Conservation (phyloP, 23 tunicate species). For the Corella eumyota region DNA sequence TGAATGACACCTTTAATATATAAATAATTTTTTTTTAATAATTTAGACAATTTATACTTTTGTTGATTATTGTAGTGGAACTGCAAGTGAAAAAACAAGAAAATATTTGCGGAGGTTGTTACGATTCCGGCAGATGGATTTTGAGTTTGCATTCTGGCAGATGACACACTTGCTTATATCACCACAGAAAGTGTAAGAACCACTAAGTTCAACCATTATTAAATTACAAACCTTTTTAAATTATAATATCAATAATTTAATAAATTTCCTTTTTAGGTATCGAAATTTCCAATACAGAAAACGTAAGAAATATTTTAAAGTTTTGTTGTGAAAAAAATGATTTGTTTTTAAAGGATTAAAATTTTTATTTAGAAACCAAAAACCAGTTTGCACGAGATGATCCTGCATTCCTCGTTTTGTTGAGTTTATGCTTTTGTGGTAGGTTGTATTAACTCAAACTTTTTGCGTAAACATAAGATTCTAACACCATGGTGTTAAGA, state of each 20-base stretch:
- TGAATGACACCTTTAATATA: no score
- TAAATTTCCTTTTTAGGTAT: constrained; percentile 31
- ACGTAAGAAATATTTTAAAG: constrained; percentile 31
- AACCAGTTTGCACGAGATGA: constrained; percentile 99
- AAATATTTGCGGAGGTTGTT: constrained; percentile 75
- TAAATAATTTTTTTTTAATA: no score
- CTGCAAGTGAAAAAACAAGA: constrained; percentile 50
- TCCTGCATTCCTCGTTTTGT: constrained; percentile 95
- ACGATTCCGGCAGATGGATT: constrained; percentile 87
- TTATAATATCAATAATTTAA: background rate
- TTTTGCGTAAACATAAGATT: no score
- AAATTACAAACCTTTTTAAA: background rate
- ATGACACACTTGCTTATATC: constrained; percentile 75
- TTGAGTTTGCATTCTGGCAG: constrained; percentile 92
- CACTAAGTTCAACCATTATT: background rate
- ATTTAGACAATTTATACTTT: no score
- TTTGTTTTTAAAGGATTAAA: background rate
- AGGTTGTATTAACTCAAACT: no score
- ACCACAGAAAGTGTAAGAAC: constrained; percentile 86
- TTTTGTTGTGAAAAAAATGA: background rate
- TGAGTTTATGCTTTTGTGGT: constrained; percentile 77
- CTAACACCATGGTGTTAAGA: no score
- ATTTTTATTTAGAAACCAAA: constrained; percentile 62
- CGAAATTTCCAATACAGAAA: constrained; percentile 94
- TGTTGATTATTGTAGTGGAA: no score